Conservation (phyloP, 2,113 vertebrate species). For the Phaethornis superciliosus region DNA sequence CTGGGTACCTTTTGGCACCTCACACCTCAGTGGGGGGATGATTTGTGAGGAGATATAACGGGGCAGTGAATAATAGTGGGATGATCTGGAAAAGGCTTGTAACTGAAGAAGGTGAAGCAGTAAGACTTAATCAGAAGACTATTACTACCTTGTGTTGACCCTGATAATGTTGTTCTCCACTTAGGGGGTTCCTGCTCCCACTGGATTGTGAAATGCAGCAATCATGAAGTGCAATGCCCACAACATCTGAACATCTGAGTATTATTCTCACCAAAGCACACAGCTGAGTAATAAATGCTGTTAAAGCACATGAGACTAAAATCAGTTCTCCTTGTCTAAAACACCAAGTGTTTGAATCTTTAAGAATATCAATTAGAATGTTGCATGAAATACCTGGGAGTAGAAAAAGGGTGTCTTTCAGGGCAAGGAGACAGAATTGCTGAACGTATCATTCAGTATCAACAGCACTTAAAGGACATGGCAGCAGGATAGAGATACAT, state of each 20-base stretch:
- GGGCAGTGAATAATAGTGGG: background rate
- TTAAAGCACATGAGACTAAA: background rate
- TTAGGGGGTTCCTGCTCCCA: background rate
- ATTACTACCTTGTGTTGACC: background rate
- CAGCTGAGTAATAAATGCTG: background rate
- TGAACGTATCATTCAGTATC: background rate
- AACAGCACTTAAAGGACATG: background rate
- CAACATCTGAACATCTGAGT: background rate
- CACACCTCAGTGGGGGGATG: background rate
- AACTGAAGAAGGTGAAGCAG: background rate
- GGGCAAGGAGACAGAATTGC: background rate
- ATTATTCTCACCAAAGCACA: background rate
- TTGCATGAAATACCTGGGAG: background rate
- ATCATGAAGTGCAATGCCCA: background rate
- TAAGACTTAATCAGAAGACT: conserved; percentile 5
- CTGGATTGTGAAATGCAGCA: background rate
- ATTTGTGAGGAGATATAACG: background rate
- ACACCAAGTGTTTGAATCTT: background rate
- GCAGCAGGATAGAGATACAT: background rate
- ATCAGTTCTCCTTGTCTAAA: background rate
- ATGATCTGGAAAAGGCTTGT: background rate
- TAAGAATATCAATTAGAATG: background rate
- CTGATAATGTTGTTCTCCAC: background rate
- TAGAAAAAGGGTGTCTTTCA: background rate
- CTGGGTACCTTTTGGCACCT: background rate